Base-by-base conservation (phyloP, 2,888 invertebrate species). In the Penaeus monodon region DNA sequence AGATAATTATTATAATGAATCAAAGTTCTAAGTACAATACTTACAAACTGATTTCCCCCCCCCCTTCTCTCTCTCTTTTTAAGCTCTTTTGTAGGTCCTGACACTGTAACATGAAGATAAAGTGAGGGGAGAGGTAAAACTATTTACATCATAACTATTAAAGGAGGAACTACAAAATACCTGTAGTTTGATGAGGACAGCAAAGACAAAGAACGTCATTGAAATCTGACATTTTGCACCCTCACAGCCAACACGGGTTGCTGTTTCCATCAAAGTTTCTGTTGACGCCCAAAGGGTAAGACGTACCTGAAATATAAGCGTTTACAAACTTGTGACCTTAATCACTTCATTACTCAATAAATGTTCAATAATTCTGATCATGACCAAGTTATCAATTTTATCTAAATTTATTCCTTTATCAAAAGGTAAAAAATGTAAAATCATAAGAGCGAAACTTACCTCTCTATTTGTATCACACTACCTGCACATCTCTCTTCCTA, bases 211-310 rank as follows among this genome's bases (percentile, higher is more conserved):
- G 91, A 90, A 88, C 95, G 95, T 76, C 96, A 89, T 95, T 96
- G 92, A 96, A 99, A 93, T 99, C 99, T 0, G 95, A 94, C 7
- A 99, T 44, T 95, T 95, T 0, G 95, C 97, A 7, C 96, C 96
- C 94, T 99, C 1, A 97, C 94, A 29, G 97, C 96, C 64, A 99
- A 92, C 0, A 99, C 95, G 2, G 98, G 97, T 91, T 96, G 95
- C 10, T 94, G 93, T 82, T 94, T 0, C 95, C 95, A 91, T 96
- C 95, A 92, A 99, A 99, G 86, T 94, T 95, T 96, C 96, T 0
- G 99, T 98, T 97, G 96, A 64, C 93, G 94, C 98, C 99, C 99
- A 99, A 0, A 99, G 92, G 0, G 98, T 98, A 7, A 99, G 92
- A n/a, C 93, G 93, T 20, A 88, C 83, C 88, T 88, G 81, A 73